Conservation (phyloP, 2,888 invertebrate species). For the Apodemia hepburni region DNA sequence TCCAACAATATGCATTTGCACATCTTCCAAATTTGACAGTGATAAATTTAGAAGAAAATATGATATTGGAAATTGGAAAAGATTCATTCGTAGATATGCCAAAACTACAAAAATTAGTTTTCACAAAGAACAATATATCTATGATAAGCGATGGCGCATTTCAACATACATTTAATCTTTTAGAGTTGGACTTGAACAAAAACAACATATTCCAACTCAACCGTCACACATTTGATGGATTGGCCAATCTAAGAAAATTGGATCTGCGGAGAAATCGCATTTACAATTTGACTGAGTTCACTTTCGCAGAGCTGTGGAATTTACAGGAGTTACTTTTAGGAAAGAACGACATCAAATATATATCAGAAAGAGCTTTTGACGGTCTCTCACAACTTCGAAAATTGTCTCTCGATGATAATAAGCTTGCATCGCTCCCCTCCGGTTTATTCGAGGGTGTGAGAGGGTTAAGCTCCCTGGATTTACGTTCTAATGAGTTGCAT, state of each 20-base stretch:
- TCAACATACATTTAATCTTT: conserved; percentile 84
- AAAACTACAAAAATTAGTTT: conserved; percentile 84
- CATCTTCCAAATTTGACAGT: conserved; percentile 85
- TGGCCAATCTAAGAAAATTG: conserved; percentile 86
- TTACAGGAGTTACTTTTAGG: conserved; percentile 85
- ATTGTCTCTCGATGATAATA: conserved; percentile 88
- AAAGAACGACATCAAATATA: conserved; percentile 84
- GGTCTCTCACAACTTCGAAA: conserved; percentile 86
- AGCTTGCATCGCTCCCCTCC: conserved; percentile 84
- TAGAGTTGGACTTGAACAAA: conserved; percentile 89
- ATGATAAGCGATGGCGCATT: conserved; percentile 92
- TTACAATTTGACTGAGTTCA: conserved; percentile 88
- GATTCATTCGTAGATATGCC: conserved; percentile 88
- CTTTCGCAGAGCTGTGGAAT: conserved; percentile 89
- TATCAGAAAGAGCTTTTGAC: conserved; percentile 88
- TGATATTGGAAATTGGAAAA: conserved; percentile 86
- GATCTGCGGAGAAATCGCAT: conserved; percentile 88
- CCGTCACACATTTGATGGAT: conserved; percentile 87
- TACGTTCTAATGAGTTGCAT: conserved; percentile 88
- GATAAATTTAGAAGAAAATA: conserved; percentile 87
- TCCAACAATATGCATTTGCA: conserved; percentile 86
- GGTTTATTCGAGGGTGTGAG: conserved; percentile 87
- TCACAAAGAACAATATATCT: conserved; percentile 93
- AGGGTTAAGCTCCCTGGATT: conserved; percentile 86
- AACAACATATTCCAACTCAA: conserved; percentile 88